phyloP scores from a whole-genome alignment of 2,113 vertebrate genomes.

The Gracilinanus agilis region DNA sequence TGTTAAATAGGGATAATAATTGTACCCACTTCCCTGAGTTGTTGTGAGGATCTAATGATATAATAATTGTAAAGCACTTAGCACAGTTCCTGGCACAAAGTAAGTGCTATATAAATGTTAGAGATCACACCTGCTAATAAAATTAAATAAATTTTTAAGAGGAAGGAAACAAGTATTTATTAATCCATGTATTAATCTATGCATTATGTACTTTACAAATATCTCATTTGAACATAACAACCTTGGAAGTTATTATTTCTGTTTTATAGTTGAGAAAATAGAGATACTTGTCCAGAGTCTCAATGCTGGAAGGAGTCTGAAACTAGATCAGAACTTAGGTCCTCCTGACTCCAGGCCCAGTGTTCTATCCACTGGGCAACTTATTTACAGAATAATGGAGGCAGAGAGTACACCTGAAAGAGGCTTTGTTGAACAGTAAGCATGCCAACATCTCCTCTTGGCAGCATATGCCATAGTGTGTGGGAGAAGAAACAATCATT shows the following conservation, averaged over 20 bases:
- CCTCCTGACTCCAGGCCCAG: background rate
- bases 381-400: background rate
- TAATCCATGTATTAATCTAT: background rate
- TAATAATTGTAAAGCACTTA: background rate
- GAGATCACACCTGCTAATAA: background rate
- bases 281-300: background rate
- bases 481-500: background rate
- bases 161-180: background rate
- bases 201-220: background rate
- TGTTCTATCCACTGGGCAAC: background rate
- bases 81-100: background rate
- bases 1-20: background rate
- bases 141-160: background rate
- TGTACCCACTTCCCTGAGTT: background rate
- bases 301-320: background rate
- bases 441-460: background rate
- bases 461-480: background rate
- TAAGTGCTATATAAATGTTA: background rate
- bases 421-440: background rate
- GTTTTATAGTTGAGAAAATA: background rate
- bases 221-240: background rate
- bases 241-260: background rate
- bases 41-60: background rate
- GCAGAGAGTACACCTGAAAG: background rate
- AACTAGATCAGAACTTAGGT: background rate